Base-by-base conservation (phyloP, 2,113 vertebrate species). In the Pagrus major region DNA sequence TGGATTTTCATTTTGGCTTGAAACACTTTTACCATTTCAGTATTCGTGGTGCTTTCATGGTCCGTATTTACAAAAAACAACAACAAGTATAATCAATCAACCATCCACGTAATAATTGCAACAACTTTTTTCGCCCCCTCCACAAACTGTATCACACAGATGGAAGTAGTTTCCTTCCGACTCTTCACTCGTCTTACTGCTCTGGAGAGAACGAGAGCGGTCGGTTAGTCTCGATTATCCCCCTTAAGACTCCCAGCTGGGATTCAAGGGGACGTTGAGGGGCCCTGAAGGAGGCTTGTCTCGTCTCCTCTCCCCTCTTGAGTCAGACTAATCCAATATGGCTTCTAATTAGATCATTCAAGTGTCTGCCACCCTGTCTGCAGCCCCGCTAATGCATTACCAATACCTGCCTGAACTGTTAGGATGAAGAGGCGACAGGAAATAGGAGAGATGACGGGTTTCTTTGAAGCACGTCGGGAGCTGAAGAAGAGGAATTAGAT, bases 241-340 rank as follows among this genome's bases (percentile, higher is more conserved):
- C 37, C 16, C 51, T 5, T 7, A 51, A 41, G 75, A 18, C 42
- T 59, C 44, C 18, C 54, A 33, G 2, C 46, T 67, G 52, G 0
- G 21, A 76, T 47, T 74, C 21, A 67, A 42, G 35, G 58, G 46
- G 61, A n/a, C 4, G 8, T 7, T 33, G 31, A 75, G 64, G 47
- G 67, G 15, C 25, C 52, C 27, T 42, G 12, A 69, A 29, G 29
- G 42, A 69, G 39, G 4, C 52, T 37, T 20, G 25, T 60, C 35
- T 80, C 15, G 4, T 35, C 56, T 52, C 20, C 33, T 47, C 67
- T 31, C 33, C 33, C 47, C 47, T 54, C 9, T n/a, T 9, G 67
- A 81, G 60, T 65, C 54, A 71, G 15, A 46, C 80, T 89, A 87
- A 90, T 90, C 80, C 63, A 87, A 79, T 90, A 82, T 74, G 46